Percentiles rank a stretch among this genome's conserved stretches.
Evolutionary conservation across 1,140 invertebrate genomes (phyloP).

Genomic region (Aphaenogaster floridana): DNA sequence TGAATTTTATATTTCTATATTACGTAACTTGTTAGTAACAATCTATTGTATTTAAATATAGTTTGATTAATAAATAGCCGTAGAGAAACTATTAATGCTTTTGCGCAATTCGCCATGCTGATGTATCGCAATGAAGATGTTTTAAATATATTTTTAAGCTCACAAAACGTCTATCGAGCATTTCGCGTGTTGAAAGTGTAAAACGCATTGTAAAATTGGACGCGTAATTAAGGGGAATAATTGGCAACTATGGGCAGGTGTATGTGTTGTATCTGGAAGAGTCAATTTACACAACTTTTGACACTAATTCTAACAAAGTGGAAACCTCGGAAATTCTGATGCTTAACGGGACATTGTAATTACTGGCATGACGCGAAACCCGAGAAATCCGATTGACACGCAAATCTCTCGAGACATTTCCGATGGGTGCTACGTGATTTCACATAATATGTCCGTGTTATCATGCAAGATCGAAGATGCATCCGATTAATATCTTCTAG

Average conservation of each 20-base stretch:
- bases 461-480: conserved; percentile 73
- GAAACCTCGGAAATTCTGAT: conserved; percentile 30
- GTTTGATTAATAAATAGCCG: neutral
- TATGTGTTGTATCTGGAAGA: neutral
- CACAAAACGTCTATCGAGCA: neutral
- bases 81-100: neutral
- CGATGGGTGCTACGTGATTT: conserved; percentile 73
- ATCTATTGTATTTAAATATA: neutral
- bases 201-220: neutral
- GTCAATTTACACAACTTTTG: conserved; percentile 36
- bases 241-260: conserved; percentile 5
- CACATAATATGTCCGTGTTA: conserved; percentile 65
- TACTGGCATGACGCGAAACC: conserved; percentile 31
- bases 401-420: conserved; percentile 65
- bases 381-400: conserved; percentile 67
- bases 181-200: neutral
- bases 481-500: conserved; percentile 65
- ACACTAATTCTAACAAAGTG: conserved; percentile 31
- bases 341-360: conserved; percentile 58
- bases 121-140: neutral
- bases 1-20: neutral
- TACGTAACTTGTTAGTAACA: neutral
- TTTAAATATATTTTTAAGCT: conserved; percentile 14
- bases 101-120: neutral
- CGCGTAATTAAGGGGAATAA: conserved; percentile 42